phyloP scores from a whole-genome alignment of 2,888 invertebrate genomes.

The Nymphalis urticae region DNA sequence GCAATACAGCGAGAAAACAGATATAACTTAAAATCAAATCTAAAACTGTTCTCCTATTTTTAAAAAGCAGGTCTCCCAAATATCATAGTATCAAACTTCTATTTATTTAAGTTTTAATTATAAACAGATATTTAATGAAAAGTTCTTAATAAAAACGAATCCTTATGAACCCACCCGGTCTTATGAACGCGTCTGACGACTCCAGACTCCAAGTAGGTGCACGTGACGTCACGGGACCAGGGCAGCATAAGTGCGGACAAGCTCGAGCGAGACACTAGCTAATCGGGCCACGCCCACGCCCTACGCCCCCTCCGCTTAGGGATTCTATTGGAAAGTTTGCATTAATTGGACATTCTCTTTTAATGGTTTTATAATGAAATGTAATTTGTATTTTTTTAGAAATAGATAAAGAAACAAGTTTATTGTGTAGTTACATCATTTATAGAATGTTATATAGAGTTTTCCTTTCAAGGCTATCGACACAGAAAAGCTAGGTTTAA shows the following conservation, averaged over 20 bases:
- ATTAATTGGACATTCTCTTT: slow-evolving; percentile 35
- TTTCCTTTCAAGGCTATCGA: too few species aligned
- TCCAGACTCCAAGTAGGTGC: slow-evolving; percentile 37
- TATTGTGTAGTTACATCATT: neutral
- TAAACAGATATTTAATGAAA: too few species aligned
- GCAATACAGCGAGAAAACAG: too few species aligned
- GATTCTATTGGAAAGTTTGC: slow-evolving; percentile 39
- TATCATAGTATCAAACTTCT: too few species aligned
- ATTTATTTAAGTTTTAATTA: too few species aligned
- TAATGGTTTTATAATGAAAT: slow-evolving; percentile 24
- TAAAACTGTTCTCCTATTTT: too few species aligned
- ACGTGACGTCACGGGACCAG: slow-evolving; percentile 55
- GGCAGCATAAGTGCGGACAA: slow-evolving; percentile 52
- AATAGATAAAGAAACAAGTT: neutral
- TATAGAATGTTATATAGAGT: too few species aligned
- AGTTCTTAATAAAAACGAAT: too few species aligned
- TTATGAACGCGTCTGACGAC: neutral
- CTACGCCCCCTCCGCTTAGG: slow-evolving; percentile 54
- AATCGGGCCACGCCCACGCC: slow-evolving; percentile 59
- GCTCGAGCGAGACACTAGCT: slow-evolving; percentile 40
- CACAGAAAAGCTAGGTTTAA: neutral
- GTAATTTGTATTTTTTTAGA: slow-evolving; percentile 19
- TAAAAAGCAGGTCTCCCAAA: too few species aligned
- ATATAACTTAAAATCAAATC: too few species aligned
- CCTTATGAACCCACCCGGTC: neutral